Evolutionary conservation across 2,113 vertebrate genomes (phyloP), one percentile per base, ranked within the genome.

Genomic region (Melospiza georgiana): DNA sequence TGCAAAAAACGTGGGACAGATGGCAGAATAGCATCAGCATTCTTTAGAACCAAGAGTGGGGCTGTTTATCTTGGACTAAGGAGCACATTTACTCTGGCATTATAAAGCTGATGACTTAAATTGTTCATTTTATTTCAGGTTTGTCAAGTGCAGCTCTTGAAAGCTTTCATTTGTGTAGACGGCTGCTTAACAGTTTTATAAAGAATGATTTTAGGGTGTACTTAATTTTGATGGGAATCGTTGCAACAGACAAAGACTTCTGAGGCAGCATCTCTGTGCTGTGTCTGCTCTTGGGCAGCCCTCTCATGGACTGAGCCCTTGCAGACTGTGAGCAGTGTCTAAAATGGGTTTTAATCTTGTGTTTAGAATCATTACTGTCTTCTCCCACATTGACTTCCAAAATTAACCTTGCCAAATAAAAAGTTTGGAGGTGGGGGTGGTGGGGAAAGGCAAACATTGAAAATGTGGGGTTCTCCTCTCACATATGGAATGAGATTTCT

Each of bases 401-500:
- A 72, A 74, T 89, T 76, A 85, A 90, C 52, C 44, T 57, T 90
- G 55, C 62, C 37, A 66, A 83, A 84, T 66, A 48, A 25, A 73
- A 28, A 44, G 2, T 61, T 71, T 41, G 31, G 33, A 71, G 35
- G 9, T 46, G 19, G 17, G 14, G 21, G 9, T 17, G 27, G 21
- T 16, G 6, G 27, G 73, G 55, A 80, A 85, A 90, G 61, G 59
- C 79, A 86, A 71, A 85, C 52, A 44, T 27, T 77, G 79, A 65
- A 73, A 91, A 54, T 24, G 20, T 48, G 39, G 63, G 43, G 59
- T 93, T 95, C 84, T 89, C 90, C 89, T 67, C 90, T 81, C 93
- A 95, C 97, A 98, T 97, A 96, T 97, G 97, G 97, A 96, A 95
- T 94, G 74, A 54, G 91, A 95, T 90, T 96, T 95, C 96, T 84